A percentile compares a stretch with the other conserved stretches of the same genome.
phyloP scores from a whole-genome alignment of 2,113 vertebrate genomes.

The Psephotus haematonotus region DNA sequence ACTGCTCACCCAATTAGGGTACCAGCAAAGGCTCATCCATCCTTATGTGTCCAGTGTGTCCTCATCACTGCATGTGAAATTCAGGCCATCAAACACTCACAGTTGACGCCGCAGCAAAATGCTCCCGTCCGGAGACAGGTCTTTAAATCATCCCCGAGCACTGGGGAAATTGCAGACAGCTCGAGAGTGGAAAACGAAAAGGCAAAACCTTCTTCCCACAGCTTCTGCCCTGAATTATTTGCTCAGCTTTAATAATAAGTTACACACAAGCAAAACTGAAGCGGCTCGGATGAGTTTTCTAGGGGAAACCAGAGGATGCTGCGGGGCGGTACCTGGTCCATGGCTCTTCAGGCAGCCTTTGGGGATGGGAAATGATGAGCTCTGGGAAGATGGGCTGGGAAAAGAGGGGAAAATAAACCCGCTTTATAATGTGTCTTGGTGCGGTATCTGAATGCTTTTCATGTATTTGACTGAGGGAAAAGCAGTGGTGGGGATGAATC shows the following conservation, averaged over 20 bases:
- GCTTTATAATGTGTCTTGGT: neutral
- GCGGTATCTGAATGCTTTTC: neutral
- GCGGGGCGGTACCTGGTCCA: accelerated
- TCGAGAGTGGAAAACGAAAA: constrained; percentile 23
- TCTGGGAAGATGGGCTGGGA: neutral
- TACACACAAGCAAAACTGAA: neutral
- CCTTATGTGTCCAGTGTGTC: neutral
- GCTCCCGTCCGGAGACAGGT: constrained; percentile 22
- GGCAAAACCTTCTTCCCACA: neutral
- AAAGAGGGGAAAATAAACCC: neutral
- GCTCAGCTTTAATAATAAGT: constrained; percentile 27
- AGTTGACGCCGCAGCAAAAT: neutral
- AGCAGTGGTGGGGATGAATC: neutral
- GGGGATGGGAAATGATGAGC: accelerated
- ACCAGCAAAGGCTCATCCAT: constrained; percentile 13
- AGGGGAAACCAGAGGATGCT: neutral
- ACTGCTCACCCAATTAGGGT: neutral
- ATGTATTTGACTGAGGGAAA: neutral
- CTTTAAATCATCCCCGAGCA: constrained; percentile 24
- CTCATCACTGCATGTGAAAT: neutral
- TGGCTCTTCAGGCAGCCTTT: neutral
- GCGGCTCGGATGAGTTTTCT: neutral
- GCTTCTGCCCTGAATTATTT: constrained; percentile 42
- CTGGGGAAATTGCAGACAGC: constrained; percentile 24
- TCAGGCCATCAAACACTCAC: neutral